These are phyloP conservation scores for Sylvilagus floridanus DNA, from an alignment of 2,797 vertebrate species.

Conservation along the genomic window DNA sequence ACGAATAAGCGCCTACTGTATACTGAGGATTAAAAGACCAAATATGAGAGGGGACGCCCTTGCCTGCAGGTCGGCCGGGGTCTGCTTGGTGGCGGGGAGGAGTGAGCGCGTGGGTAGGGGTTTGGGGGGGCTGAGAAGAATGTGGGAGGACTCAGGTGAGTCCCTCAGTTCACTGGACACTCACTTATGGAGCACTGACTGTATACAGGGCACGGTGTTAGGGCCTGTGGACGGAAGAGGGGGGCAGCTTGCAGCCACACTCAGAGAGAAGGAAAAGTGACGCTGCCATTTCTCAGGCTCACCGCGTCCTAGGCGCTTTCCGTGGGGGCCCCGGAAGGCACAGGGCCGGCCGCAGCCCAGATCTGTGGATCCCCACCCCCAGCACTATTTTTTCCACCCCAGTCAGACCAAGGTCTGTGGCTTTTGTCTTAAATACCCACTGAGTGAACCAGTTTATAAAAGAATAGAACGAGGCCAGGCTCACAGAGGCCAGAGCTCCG, in stretches of 20 bases:
- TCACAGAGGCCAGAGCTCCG: conserved; percentile 42
- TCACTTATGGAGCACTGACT: not conserved
- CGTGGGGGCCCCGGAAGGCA: no score
- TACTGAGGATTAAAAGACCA: not conserved
- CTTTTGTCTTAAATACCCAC: conserved; percentile 84
- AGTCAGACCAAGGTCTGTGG: conserved; percentile 77
- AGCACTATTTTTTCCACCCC: conserved; percentile 80
- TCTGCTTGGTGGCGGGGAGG: not conserved
- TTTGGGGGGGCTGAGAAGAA: not conserved
- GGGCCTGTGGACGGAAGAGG: not conserved
- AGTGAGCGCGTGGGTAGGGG: not conserved
- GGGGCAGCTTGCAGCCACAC: not conserved
- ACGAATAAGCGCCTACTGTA: not conserved
- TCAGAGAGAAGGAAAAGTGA: not conserved
- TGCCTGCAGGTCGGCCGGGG: not conserved
- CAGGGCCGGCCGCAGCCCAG: conserved; percentile 49
- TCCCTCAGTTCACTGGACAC: not conserved
- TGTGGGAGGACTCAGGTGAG: not conserved
- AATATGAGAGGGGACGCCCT: not conserved
- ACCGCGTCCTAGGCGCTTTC: no score
- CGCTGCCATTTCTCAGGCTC: not conserved
- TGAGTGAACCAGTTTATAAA: conserved; percentile 84
- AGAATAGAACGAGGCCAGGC: conserved; percentile 80
- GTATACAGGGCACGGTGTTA: not conserved
- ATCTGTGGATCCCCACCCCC: conserved; percentile 70